phyloP scores from a whole-genome alignment of 2,113 vertebrate species.

The Arenaria interpres region DNA sequence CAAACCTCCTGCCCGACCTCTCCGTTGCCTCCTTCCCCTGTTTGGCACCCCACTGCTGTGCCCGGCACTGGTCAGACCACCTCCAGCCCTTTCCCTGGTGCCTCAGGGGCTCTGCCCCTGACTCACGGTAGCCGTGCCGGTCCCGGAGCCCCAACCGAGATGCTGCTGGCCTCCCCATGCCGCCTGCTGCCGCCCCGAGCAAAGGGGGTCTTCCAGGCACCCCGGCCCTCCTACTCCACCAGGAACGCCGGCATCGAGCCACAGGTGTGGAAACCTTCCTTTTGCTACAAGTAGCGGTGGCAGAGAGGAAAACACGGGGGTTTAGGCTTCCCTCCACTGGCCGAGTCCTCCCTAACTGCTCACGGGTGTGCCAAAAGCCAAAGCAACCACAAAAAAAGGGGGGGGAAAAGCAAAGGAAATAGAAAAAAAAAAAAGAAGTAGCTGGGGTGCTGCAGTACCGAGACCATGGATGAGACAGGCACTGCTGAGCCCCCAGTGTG shows the following conservation, averaged over 20 bases:
- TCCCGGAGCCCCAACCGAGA: conserved; percentile 12
- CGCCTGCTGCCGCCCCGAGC: conserved; percentile 79
- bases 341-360: not conserved
- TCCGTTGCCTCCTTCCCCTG: conserved; percentile 63
- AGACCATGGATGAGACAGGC: not conserved
- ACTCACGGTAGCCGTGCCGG: conserved; percentile 40
- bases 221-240: conserved; percentile 92
- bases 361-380: not conserved
- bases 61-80: conserved; percentile 47
- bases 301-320: not conserved
- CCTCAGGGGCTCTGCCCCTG: conserved; percentile 16
- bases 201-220: conserved; percentile 80
- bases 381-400: not conserved
- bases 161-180: conserved; percentile 77
- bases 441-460: not conserved
- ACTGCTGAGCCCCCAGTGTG: accelerated
- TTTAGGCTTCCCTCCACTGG: not conserved
- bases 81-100: conserved; percentile 67
- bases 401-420: not conserved
- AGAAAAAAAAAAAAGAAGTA: not conserved
- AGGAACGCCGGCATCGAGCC: conserved; percentile 89
- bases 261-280: conserved; percentile 98
- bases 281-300: conserved; percentile 79
- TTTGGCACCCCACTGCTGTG: conserved; percentile 68
- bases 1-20: conserved; percentile 79